These are phyloP conservation scores for Campoplex nolae DNA, from an alignment of 2,888 invertebrate genomes.

Conservation along the genomic window DNA sequence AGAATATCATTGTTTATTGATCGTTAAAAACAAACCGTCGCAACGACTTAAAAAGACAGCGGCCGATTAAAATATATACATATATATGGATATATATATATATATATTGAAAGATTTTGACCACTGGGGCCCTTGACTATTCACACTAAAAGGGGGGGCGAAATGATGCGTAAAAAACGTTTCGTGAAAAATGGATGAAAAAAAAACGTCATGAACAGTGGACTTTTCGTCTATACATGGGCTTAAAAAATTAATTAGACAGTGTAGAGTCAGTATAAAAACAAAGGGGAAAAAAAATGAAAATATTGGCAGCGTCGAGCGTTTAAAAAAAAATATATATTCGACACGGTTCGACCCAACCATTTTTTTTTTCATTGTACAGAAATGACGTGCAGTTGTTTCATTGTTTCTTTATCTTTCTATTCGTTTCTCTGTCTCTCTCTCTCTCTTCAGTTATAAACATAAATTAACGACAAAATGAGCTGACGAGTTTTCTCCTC, in stretches of 20 bases:
- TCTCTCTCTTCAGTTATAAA: conserved; percentile 4
- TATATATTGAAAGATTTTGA: conserved; percentile 71
- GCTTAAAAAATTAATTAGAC: conserved; percentile 40
- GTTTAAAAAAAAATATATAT: conserved; percentile 15
- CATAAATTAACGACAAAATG: conserved; percentile 28
- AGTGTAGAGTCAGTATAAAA: conserved; percentile 25
- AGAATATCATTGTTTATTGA: conserved; percentile 68
- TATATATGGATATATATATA: not conserved
- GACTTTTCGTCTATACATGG: conserved; percentile 54
- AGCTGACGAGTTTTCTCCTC: conserved; percentile 2
- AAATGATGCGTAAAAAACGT: conserved; percentile 49
- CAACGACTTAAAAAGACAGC: conserved; percentile 74
- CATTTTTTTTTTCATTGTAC: conserved; percentile 27
- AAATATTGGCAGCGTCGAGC: conserved; percentile 5
- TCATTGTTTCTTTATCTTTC: not conserved
- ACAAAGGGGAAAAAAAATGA: conserved; percentile 6
- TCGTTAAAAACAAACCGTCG: conserved; percentile 72
- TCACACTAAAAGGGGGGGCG: conserved; percentile 69
- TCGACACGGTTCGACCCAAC: conserved; percentile 1
- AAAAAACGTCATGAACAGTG: conserved; percentile 49
- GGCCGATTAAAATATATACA: conserved; percentile 70
- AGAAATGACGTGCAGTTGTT: not conserved
- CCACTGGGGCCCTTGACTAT: conserved; percentile 71
- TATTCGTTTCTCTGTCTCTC: not conserved
- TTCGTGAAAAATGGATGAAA: conserved; percentile 6